phyloP scores from a whole-genome alignment of 2,888 invertebrate genomes.

The Clepsis dumicolana region DNA sequence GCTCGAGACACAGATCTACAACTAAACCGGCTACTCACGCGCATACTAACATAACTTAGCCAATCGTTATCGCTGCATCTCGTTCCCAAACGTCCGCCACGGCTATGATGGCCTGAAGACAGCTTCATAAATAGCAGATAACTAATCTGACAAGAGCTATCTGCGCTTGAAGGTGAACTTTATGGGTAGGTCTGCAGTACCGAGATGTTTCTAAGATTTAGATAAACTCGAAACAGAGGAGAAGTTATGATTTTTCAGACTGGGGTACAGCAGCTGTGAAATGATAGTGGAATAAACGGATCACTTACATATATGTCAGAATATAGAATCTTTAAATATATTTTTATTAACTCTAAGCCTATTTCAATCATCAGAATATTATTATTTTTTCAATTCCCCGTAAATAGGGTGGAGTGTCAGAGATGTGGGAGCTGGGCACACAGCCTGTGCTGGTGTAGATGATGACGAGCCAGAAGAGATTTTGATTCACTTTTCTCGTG shows the following conservation, averaged over 20 bases:
- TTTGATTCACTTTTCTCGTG: too few relatives aligned
- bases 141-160: background rate
- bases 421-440: too few relatives aligned
- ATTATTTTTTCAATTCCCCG: too few relatives aligned
- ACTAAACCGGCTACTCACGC: background rate
- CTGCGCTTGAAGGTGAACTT: background rate
- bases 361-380: too few relatives aligned
- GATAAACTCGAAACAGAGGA: background rate
- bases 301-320: too few relatives aligned
- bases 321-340: too few relatives aligned
- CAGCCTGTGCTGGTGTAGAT: too few relatives aligned
- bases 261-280: background rate
- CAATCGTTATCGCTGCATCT: slow-evolving; percentile 1
- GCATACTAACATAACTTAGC: slow-evolving; percentile 1
- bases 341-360: too few relatives aligned
- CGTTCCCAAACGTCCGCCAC: background rate
- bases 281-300: too few relatives aligned
- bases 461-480: too few relatives aligned
- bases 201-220: background rate
- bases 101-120: background rate
- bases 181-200: background rate
- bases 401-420: too few relatives aligned
- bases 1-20: background rate
- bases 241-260: background rate
- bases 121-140: background rate